Evolutionary conservation across 2,113 vertebrate genomes (phyloP), one percentile per base, ranked within the genome.

Genomic region (Peromyscus leucopus): DNA sequence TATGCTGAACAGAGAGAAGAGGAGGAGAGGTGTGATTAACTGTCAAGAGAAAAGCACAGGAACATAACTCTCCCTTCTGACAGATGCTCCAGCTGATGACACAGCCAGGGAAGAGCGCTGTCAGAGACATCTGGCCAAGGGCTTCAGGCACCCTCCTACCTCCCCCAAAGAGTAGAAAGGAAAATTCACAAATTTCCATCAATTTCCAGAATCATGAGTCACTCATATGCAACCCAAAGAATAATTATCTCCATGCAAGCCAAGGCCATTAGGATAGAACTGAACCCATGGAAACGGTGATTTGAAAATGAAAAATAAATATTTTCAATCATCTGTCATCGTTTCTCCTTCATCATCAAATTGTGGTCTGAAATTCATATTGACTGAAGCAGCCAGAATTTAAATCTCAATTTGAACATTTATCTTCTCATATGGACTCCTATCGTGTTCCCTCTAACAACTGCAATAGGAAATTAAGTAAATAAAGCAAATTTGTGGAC

Each of bases 1-100:
- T 1, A 79, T 36, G 42, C 31, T 96, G 82, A 95, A 91, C 74
- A 69, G 12, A 76, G 15, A 97, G 92, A 95, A 96, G 13, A 76
- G 22, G 80, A 94, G 55, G 21, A 71, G 74, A 83, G 48, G 59
- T 61, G 91, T 98, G 95, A 96, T 97, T 96, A 93, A 98, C 95
- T 88, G 75, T 90, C 42, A 39, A 80, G n/a, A 86, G 46, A 92
- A 74, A 85, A 69, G 61, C 51, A 94, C 12, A 80, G 65, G 78
- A 94, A 61, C 72, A 9, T 93, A 78, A 17, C 0, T 96, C 83
- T 94, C 80, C 5, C 24, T 97, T 2, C 55, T 89, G 91, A 69
- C 84, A 75, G 42, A 48, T 90, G 88, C 93, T 97, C 61, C 46
- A 31, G 48, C 26, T 1, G 1, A 84, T 75, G 67, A 92, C 51